Conservation (phyloP, 2,888 invertebrate species). For the Ophion ventricosus region DNA sequence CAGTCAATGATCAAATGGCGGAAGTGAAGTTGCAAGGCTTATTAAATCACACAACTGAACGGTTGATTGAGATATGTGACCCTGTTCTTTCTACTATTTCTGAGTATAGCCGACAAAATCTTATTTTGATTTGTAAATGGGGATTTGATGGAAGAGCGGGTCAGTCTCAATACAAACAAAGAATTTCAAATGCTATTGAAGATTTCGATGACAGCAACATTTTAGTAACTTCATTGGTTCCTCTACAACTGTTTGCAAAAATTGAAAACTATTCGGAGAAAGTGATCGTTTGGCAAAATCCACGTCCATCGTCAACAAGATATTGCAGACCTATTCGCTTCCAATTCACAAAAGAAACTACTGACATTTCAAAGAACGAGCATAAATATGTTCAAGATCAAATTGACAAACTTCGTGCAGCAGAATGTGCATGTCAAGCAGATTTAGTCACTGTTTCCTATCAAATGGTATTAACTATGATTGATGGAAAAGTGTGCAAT, state of each 20-base stretch:
- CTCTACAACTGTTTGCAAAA: no score
- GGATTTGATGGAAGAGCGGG: neutral
- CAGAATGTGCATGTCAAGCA: slow-evolving; percentile 52
- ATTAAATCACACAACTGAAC: no score
- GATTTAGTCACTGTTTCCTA: slow-evolving; percentile 53
- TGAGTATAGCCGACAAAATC: no score
- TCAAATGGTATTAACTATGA: slow-evolving; percentile 60
- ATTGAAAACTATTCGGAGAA: no score
- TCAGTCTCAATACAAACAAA: slow-evolving; percentile 5
- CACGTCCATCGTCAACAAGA: slow-evolving; percentile 59
- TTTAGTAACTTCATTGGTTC: neutral
- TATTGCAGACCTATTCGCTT: slow-evolving; percentile 64
- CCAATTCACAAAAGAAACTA: slow-evolving; percentile 59
- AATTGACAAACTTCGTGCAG: slow-evolving; percentile 51
- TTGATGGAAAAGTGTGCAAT: slow-evolving; percentile 63
- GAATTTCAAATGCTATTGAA: neutral
- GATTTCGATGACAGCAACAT: neutral
- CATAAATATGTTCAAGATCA: slow-evolving; percentile 54
- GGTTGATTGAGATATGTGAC: no score
- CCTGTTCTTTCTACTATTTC: no score
- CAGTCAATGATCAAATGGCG: neutral
- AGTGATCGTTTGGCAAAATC: slow-evolving; percentile 30
- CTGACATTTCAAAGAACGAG: slow-evolving; percentile 40
- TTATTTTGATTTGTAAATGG: no score
- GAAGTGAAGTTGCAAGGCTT: neutral